phyloP scores from a whole-genome alignment of 2,888 invertebrate genomes.

The Lithodes maja region DNA sequence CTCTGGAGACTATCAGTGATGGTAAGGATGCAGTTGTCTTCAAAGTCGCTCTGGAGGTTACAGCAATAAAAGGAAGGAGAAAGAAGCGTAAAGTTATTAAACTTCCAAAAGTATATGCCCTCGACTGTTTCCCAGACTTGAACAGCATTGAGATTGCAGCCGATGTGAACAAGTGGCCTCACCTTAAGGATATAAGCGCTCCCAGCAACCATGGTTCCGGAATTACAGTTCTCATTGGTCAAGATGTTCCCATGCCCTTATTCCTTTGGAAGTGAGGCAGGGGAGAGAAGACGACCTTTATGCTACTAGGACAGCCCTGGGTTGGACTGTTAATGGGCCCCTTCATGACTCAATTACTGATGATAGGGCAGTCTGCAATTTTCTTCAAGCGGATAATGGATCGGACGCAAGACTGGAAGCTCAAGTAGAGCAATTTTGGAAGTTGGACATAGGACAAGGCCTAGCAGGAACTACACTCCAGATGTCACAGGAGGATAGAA shows the following conservation, averaged over 20 bases:
- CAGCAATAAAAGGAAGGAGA: background rate
- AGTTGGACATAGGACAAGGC: background rate
- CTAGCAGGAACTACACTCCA: background rate
- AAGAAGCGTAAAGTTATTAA: background rate
- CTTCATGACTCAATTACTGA: background rate
- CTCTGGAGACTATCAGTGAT: background rate
- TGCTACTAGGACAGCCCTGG: background rate
- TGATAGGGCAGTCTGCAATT: background rate
- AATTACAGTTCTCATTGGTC: background rate
- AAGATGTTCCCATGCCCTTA: background rate
- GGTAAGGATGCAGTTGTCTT: background rate
- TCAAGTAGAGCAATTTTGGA: background rate
- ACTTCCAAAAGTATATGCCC: background rate
- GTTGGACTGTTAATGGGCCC: background rate
- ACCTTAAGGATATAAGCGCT: background rate
- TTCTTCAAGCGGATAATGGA: background rate
- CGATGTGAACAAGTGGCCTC: background rate
- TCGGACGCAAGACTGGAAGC: background rate
- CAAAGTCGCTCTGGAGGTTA: background rate
- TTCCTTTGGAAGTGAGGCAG: background rate
- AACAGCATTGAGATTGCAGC: background rate
- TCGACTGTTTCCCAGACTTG: background rate
- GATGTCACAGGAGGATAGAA: background rate
- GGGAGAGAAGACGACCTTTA: background rate
- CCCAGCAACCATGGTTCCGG: background rate